Percentiles rank a stretch among this genome's conserved stretches.
These are phyloP conservation scores for Ochropacha duplaris DNA, from an alignment of 2,888 invertebrate genomes.

Conservation along the genomic window DNA sequence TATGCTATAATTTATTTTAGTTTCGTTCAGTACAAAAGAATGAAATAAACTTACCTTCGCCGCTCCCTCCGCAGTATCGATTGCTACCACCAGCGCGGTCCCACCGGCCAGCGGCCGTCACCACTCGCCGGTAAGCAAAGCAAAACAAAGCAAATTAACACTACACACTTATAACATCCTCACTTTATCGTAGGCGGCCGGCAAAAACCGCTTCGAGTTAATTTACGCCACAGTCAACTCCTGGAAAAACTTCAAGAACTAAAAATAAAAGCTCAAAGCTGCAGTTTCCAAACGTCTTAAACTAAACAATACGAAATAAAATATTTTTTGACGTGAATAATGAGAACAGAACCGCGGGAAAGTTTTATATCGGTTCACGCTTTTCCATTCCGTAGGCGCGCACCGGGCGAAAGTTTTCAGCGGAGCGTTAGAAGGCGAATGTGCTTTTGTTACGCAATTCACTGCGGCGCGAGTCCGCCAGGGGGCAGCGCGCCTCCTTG, in stretches of 20 bases:
- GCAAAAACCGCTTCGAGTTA: conserved; percentile 63
- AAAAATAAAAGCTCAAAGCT: conserved; percentile 53
- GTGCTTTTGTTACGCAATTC: conserved; percentile 81
- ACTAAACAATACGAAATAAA: conserved; percentile 24
- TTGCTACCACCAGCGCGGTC: conserved; percentile 71
- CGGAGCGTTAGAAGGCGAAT: conserved; percentile 72
- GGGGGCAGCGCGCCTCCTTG: conserved; percentile 76
- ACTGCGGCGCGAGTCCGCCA: conserved; percentile 76
- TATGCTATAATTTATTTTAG: background rate
- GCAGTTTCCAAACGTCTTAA: conserved; percentile 23
- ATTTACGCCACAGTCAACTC: conserved; percentile 63
- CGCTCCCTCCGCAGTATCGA: conserved; percentile 80
- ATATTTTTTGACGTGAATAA: conserved; percentile 30
- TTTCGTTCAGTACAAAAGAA: conserved; percentile 27
- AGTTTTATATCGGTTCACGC: conserved; percentile 72
- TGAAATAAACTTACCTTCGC: conserved; percentile 68
- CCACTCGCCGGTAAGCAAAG: conserved; percentile 66
- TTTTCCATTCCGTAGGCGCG: conserved; percentile 66
- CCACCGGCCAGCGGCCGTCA: conserved; percentile 52
- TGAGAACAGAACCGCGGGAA: conserved; percentile 63
- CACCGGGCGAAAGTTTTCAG: conserved; percentile 73
- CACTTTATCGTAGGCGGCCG: conserved; percentile 60
- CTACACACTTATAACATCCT: conserved; percentile 65
- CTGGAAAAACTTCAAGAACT: conserved; percentile 56
- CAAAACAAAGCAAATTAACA: conserved; percentile 75